Percentiles rank a stretch among this genome's conserved stretches.
Evolutionary conservation across 92 coral and sea anemone genomes (phyloP).

Genomic region (Zoanthus sociatus): DNA sequence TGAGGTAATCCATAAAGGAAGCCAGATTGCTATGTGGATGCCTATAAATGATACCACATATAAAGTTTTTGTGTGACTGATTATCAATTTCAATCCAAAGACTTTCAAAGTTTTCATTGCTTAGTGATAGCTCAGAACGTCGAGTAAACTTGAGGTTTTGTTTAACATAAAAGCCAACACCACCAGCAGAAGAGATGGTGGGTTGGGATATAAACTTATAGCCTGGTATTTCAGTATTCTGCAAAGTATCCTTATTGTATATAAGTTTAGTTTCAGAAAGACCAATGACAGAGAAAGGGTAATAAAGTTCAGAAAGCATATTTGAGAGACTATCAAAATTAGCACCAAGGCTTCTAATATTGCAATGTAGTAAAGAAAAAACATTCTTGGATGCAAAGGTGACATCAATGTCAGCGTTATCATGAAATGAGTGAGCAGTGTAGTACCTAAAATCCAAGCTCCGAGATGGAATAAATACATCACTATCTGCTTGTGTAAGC

Average conservation of each 20-base stretch:
- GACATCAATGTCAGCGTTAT: conserved; percentile 2
- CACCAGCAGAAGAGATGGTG: conserved; percentile 25
- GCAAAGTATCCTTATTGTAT: conserved; percentile 18
- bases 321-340: conserved; percentile 20
- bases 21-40: conserved; percentile 22
- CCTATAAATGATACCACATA: conserved; percentile 26
- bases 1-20: conserved; percentile 22
- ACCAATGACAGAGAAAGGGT: conserved; percentile 24
- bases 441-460: conserved; percentile 25
- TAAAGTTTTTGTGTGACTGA: conserved; percentile 8
- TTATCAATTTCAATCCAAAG: conserved; percentile 33
- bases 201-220: conserved; percentile 37
- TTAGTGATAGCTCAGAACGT: conserved; percentile 29
- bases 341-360: conserved; percentile 15
- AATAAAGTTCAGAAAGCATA: conserved; percentile 24
- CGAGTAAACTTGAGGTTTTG: conserved; percentile 13
- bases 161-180: conserved; percentile 23
- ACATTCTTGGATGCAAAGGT: conserved; percentile 22
- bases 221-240: conserved; percentile 26
- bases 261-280: conserved; percentile 33
- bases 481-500: conserved; percentile 24
- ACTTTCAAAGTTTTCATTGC: not conserved
- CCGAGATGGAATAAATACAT: conserved; percentile 18
- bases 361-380: conserved; percentile 18
- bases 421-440: conserved; percentile 28